Evolutionary conservation across 2,113 vertebrate species (phyloP).

Genomic region (Thinocorus orbignyianus): DNA sequence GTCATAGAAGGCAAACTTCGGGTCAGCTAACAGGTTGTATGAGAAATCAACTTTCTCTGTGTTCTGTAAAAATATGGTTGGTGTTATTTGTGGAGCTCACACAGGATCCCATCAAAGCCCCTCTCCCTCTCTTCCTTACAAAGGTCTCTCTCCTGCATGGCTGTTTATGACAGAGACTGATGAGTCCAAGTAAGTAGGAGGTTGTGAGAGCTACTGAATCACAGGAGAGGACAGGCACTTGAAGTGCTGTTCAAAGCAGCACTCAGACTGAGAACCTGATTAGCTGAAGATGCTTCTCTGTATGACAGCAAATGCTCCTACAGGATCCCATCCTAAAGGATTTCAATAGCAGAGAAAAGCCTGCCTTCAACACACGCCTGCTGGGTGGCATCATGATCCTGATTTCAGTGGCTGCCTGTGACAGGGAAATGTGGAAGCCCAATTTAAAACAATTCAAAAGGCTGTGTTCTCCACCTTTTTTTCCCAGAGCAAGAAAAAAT

Average conservation of each 20-base stretch:
- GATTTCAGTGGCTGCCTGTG: neutral
- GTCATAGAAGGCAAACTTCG: conserved; percentile 91
- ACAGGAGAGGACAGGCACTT: neutral
- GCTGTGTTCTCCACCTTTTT: neutral
- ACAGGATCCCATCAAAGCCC: neutral
- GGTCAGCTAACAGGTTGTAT: conserved; percentile 87
- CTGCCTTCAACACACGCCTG: neutral
- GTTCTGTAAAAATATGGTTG: conserved; percentile 70
- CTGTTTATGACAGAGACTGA: neutral
- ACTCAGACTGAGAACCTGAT: neutral
- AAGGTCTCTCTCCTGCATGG: neutral
- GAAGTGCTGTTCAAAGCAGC: neutral
- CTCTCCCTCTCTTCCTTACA: neutral
- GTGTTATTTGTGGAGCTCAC: neutral
- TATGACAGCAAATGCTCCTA: neutral
- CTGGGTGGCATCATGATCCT: neutral
- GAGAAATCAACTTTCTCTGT: conserved; percentile 86
- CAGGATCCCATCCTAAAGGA: neutral
- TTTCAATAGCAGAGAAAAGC: neutral
- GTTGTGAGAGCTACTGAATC: neutral
- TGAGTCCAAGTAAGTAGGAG: neutral
- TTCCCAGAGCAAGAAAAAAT: neutral
- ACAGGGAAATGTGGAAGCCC: neutral
- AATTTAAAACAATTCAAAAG: neutral
- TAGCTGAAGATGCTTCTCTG: neutral